Percentiles rank a stretch among this genome's conserved stretches.
phyloP scores from a whole-genome alignment of 2,797 vertebrate genomes.

The Epinephelus awoara region DNA sequence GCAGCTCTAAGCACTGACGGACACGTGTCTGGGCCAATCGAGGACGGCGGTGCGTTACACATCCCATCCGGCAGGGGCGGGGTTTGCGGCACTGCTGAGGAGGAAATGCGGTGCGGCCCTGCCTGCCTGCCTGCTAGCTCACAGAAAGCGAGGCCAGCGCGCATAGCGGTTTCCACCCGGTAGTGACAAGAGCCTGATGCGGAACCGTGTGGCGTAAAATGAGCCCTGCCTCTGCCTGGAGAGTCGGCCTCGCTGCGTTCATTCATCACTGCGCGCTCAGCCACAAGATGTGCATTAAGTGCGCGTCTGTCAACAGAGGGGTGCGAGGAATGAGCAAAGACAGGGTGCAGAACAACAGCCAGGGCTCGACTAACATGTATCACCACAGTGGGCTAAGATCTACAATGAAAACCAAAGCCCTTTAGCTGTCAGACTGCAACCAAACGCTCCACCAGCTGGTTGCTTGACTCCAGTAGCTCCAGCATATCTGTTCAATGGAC shows the following conservation, averaged over 20 bases:
- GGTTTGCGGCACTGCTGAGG: slow-evolving; percentile 58
- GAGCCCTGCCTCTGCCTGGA: slow-evolving; percentile 30
- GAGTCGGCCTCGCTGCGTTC: slow-evolving; percentile 39
- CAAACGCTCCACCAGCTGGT: background rate
- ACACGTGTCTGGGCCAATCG: slow-evolving; percentile 67
- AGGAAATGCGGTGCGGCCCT: slow-evolving; percentile 81
- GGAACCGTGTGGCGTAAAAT: slow-evolving; percentile 41
- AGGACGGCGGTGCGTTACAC: background rate
- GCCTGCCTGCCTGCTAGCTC: slow-evolving; percentile 20
- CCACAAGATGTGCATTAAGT: background rate
- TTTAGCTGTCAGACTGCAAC: background rate
- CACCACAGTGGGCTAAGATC: background rate
- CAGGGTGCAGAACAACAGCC: background rate
- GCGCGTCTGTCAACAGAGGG: background rate
- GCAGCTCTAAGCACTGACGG: slow-evolving; percentile 63
- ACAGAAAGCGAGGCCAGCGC: background rate
- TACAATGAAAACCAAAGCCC: background rate
- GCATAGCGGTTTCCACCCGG: slow-evolving; percentile 52
- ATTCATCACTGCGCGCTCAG: slow-evolving; percentile 23
- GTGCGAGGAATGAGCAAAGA: slow-evolving; percentile 5
- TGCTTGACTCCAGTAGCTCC: background rate
- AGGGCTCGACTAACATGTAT: too few relatives aligned
- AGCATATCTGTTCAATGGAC: background rate
- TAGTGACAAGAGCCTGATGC: slow-evolving; percentile 52
- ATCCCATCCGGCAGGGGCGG: slow-evolving; percentile 68